Evolutionary conservation across 1,140 invertebrate genomes (phyloP), one percentile per base, ranked within the genome.

Genomic region (Tachypleus tridentatus): DNA sequence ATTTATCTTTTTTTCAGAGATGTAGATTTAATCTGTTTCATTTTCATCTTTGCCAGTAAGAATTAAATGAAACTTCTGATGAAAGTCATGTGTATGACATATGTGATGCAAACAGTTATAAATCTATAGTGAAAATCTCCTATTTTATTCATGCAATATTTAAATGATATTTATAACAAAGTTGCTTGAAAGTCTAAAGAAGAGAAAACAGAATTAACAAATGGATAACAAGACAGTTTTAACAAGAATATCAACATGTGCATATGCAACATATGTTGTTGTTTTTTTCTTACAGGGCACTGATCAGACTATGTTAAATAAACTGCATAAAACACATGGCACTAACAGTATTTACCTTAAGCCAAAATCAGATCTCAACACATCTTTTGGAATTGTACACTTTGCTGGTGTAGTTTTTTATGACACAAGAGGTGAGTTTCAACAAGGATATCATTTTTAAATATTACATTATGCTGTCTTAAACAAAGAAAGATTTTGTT

Each of bases 401-500:
- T 99, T 98, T 79, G 97, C 96, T 69, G 97, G 96, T 3, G 87
- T 97, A 29, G 95, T 98, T 0, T 97, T 98, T 79, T 99, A 98
- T 74, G 92, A 98, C 73, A 93, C 91, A 0, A 82, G 91, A 78
- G 93, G 87, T 87, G 77, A 72, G 72, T 71, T 47, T 9, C 49
- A 29, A 2, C 29, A 29, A 29, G 2, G 29, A 29, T 29, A 11
- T 51, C 48, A 50, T 64, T 61, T 47, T 54, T 29, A 29, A 2
- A 29, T 29, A 29, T 29, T 29, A 29, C 29, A 0, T 29, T 29
- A 29, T 29, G 29, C 29, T 29, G 29, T 29, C 29, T 29, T 29
- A 29, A 29, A 29, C 29, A 29, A 29, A 29, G 29, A 29, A 29
- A 29, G 29, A 29, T 29, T 29, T 29, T 29, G 29, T 29, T 29